Base-by-base conservation (phyloP, 2,888 invertebrate species). In the Pogonocherus hispidulus region DNA sequence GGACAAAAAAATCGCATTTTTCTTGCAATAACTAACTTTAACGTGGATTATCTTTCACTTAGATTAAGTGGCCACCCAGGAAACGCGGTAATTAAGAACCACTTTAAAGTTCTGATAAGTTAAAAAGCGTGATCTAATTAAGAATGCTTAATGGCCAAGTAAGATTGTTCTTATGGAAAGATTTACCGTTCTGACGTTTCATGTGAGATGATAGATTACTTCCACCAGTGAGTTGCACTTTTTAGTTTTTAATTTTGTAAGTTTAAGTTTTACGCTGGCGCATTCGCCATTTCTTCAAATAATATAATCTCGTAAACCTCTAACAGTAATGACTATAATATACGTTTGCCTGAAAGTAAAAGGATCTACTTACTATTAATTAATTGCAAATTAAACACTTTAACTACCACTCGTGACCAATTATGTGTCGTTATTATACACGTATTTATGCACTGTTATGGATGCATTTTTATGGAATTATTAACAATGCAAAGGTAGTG, bases 71-170 rank as follows among this genome's bases (percentile, higher is more conserved):
- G n/a, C 8, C 52, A 23, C n/a, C 16, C 23, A 52, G n/a, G 52
- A 52, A 32, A 52, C 52, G 51, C 56, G 27, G 27, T 57, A 59
- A 37, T 51, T 55, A 59, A 59, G 65, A 66, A 66, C 44, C 41
- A 66, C 46, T 52, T 44, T 23, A 23, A 47, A 47, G 57, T 57
- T 32, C 27, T 44, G 59, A 66, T 66, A 52, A 66, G 59, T 59
- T 66, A 59, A 66, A n/a, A 59, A 66, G 66, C 27, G 59, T 66
- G 59, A 57, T 66, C 59, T 59, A n/a, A 66, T 66, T 65, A 51
- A 57, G 23, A 52, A 41, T 23, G 44, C 46, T 32, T 32, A 59
- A 59, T 20, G 52, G 52, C 49, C 52, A 46, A 27, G 52, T 35
- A 22, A 57, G 41, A 52, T 59, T 57, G 57, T 66, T 59, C 59